A percentile compares a stretch with the other conserved stretches of the same genome.
Evolutionary conservation across 2,797 vertebrate genomes (phyloP).

Genomic region (Poecile montanus): DNA sequence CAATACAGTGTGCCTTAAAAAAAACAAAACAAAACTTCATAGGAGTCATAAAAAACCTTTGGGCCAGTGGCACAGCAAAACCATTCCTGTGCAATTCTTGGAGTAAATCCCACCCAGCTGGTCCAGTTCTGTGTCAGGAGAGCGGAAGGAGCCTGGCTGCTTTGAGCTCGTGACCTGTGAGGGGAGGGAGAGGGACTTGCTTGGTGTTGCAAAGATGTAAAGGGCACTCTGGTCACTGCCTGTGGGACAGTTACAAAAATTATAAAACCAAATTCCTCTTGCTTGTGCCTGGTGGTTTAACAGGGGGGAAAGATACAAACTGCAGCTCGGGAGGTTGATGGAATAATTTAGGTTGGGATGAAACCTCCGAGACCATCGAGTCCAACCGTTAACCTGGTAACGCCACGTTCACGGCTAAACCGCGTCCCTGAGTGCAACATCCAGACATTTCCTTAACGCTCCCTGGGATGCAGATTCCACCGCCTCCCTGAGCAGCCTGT

Average conservation of each 20-base stretch:
- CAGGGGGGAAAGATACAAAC: not conserved
- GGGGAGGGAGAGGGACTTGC: not conserved
- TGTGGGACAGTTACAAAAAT: not conserved
- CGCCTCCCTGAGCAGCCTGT: not conserved
- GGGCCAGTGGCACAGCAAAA: not conserved
- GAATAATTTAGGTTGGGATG: not conserved
- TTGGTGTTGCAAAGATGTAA: not conserved
- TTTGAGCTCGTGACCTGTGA: not conserved
- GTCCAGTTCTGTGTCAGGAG: not conserved
- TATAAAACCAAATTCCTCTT: not conserved
- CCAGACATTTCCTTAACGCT: not conserved
- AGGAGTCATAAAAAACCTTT: not conserved
- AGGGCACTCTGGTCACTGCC: not conserved
- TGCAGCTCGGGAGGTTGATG: not conserved
- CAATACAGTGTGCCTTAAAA: not conserved
- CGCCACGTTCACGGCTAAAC: fast-evolving
- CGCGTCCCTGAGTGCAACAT: not conserved
- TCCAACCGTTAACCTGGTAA: not conserved
- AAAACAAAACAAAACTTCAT: not conserved
- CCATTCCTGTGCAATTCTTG: not conserved
- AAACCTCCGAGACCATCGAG: fast-evolving
- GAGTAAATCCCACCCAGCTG: not conserved
- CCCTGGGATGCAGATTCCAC: not conserved
- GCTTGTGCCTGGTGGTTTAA: not conserved
- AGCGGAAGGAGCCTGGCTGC: not conserved